These are phyloP conservation scores for Rambutsinella grinnellia DNA, from an alignment of 2,888 invertebrate species.

Conservation along the genomic window DNA sequence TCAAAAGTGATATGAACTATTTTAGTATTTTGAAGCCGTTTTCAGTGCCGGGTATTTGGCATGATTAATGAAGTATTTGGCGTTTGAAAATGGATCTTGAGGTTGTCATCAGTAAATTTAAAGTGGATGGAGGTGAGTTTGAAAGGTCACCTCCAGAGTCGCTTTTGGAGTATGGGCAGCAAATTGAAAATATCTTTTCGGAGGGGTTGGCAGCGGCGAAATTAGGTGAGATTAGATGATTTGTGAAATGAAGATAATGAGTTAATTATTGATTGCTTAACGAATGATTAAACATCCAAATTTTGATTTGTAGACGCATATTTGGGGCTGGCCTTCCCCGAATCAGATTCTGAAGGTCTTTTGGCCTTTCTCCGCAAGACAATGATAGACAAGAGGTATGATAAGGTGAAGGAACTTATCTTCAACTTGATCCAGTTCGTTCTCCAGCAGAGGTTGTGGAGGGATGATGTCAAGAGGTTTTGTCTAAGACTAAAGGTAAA, in stretches of 20 bases:
- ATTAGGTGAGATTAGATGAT: constrained; percentile 26
- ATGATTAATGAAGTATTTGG: no score
- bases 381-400: constrained; percentile 40
- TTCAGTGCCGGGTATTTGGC: no score
- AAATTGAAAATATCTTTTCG: constrained; percentile 40
- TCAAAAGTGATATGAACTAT: no score
- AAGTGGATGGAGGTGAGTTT: background rate
- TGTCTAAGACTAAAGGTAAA: constrained; percentile 47
- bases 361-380: constrained; percentile 32
- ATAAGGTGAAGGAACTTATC: constrained; percentile 47
- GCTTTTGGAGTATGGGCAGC: constrained; percentile 33
- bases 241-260: no score
- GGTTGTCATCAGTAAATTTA: constrained; percentile 16
- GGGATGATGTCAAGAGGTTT: constrained; percentile 27
- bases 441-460: constrained; percentile 38
- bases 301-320: constrained; percentile 40
- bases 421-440: constrained; percentile 50
- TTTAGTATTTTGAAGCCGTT: no score
- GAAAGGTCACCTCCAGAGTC: constrained; percentile 3
- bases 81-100: constrained; percentile 51
- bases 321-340: constrained; percentile 40
- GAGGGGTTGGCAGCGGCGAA: constrained; percentile 31
- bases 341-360: constrained; percentile 28
- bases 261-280: background rate
- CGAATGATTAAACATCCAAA: background rate